Evolutionary conservation across 2,113 vertebrate species (phyloP).

Genomic region (Collichthys lucidus): DNA sequence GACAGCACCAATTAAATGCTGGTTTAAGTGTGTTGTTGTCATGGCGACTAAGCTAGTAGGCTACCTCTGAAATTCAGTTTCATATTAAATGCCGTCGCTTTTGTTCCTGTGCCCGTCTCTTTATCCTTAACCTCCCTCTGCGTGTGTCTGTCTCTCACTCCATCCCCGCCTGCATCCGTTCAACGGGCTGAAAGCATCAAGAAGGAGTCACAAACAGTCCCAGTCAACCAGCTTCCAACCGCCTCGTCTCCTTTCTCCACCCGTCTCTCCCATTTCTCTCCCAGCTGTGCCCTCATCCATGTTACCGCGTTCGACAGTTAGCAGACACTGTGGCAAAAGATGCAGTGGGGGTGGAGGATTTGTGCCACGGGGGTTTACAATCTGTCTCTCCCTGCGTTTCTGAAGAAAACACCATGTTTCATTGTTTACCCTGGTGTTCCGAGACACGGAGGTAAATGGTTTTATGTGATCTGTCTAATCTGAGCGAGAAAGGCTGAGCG

Average conservation of each 20-base stretch:
- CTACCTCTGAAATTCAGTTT: conserved; percentile 79
- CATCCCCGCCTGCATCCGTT: conserved; percentile 9
- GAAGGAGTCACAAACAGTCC: neutral
- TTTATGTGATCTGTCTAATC: conserved; percentile 69
- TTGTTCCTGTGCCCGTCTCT: conserved; percentile 60
- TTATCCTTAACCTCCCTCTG: conserved; percentile 58
- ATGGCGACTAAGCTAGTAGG: conserved; percentile 77
- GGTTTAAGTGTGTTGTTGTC: conserved; percentile 82
- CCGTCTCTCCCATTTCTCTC: conserved; percentile 55
- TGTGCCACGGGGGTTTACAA: conserved; percentile 64
- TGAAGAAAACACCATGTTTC: conserved; percentile 56
- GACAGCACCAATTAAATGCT: conserved; percentile 80
- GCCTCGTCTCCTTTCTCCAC: conserved; percentile 31
- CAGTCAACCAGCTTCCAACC: conserved; percentile 42
- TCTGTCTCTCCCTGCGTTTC: conserved; percentile 46
- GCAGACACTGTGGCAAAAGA: conserved; percentile 62
- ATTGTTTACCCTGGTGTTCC: conserved; percentile 51
- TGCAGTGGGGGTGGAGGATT: conserved; percentile 64
- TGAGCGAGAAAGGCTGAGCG: conserved; percentile 55
- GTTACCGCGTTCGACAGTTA: conserved; percentile 64
- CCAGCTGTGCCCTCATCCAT: conserved; percentile 75
- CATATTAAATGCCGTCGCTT: conserved; percentile 69
- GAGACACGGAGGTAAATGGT: conserved; percentile 53
- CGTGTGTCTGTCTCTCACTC: conserved; percentile 38
- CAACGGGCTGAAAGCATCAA: conserved; percentile 26